Evolutionary conservation across 2,113 vertebrate species (phyloP), one percentile per base, ranked within the genome.

Genomic region (Malaclemys terrapin): DNA sequence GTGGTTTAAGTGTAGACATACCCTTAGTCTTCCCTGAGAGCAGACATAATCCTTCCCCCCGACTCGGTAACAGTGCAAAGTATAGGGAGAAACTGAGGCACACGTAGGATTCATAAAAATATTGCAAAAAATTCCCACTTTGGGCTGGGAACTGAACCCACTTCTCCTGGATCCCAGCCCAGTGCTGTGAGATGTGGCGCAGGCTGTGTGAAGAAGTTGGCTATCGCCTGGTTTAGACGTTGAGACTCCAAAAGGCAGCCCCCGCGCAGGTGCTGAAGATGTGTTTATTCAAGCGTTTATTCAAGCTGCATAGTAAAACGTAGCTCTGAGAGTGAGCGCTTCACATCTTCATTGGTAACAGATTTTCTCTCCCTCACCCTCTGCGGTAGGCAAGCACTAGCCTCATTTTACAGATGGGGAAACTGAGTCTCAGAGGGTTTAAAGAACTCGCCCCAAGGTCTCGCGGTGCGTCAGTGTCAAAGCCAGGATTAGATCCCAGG

Each of bases 261-360:
- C 57, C 12, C 27, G 2, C 27, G 12, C 57, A 13, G 27, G 10
- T 59, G 27, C 25, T 59, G 57, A 59, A 59, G 27, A 59, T n/a
- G n/a, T n/a, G n/a, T n/a, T n/a, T n/a, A n/a, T n/a, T n/a, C n/a
- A n/a, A n/a, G n/a, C 16, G 62, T 65, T 65, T 17, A 8, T 35
- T 65, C 62, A 65, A 65, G 31, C 29, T 65, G 31, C 62, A 17
- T 31, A 16, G 31, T 17, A 31, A 65, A 65, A 29, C 62, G 35
- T n/a, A 35, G 50, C 50, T 27, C 1, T 0, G n/a, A 0, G 0
- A 5, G 54, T 0, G 0, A 13, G 57, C 13, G 35, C 2, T 14
- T 13, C 11, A 10, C 31, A 52, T 19, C 31, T 17, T 19, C 6
- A 16, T 12, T 13, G 13, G 29, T 29, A 9, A 22, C 3, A 11